Percentiles rank a stretch among this genome's conserved stretches.
phyloP scores from a whole-genome alignment of 1,140 invertebrate genomes.

The Hermetia illucens region DNA sequence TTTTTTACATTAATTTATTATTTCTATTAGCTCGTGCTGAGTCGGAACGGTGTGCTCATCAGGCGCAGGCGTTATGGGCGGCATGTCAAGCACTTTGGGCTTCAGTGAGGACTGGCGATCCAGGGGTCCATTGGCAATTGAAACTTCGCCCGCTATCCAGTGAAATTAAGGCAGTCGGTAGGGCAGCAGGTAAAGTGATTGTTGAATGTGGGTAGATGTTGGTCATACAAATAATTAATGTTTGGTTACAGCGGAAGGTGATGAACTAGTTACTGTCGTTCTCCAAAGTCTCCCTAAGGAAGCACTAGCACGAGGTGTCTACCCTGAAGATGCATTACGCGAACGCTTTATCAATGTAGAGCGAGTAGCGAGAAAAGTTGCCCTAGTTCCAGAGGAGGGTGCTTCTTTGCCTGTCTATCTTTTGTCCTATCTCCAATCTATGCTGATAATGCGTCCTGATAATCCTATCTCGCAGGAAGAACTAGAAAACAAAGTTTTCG shows the following conservation, averaged over 20 bases:
- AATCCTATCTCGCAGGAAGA: slow-evolving; percentile 52
- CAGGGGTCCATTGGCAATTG: slow-evolving; percentile 35
- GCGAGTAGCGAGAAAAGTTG: slow-evolving; percentile 54
- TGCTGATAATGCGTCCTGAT: slow-evolving; percentile 48
- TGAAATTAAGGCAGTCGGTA: slow-evolving; percentile 53
- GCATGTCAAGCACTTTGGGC: slow-evolving; percentile 74
- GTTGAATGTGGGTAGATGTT: slow-evolving; percentile 1
- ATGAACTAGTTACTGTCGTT: slow-evolving; percentile 56
- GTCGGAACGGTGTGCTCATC: slow-evolving; percentile 60
- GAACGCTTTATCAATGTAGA: slow-evolving; percentile 73
- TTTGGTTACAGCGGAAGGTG: slow-evolving; percentile 38
- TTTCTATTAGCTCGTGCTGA: slow-evolving; percentile 54
- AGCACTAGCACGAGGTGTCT: slow-evolving; percentile 65
- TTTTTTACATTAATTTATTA: slow-evolving; percentile 1
- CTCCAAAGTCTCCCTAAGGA: slow-evolving; percentile 61
- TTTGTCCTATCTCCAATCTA: slow-evolving; percentile 74
- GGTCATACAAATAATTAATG: slow-evolving; percentile 12
- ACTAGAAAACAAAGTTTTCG: slow-evolving; percentile 51
- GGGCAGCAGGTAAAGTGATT: slow-evolving; percentile 45
- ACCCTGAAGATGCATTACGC: slow-evolving; percentile 67
- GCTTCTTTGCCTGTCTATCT: slow-evolving; percentile 70
- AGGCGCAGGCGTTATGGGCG: slow-evolving; percentile 81
- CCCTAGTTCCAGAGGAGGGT: slow-evolving; percentile 67
- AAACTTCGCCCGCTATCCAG: slow-evolving; percentile 58
- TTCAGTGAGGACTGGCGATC: slow-evolving; percentile 49